phyloP scores from a whole-genome alignment of 30 jellyfish, hydroid and myxozoan genomes.

The Pseudorhiza aurosa region DNA sequence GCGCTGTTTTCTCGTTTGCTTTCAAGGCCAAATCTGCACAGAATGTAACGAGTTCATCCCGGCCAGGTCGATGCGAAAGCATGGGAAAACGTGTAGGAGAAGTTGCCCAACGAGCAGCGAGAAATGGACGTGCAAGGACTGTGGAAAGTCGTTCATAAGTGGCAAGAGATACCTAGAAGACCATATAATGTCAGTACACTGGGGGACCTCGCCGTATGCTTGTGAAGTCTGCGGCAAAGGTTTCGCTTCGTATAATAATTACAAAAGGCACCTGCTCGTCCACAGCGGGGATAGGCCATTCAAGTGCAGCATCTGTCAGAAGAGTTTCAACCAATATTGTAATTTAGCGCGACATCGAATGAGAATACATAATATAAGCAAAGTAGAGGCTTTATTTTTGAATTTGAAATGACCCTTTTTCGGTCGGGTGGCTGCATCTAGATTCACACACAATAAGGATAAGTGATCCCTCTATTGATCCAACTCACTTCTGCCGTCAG shows the following conservation, averaged over 20 bases:
- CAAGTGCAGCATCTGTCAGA: slow-evolving; percentile 38
- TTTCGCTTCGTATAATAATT: slow-evolving; percentile 69
- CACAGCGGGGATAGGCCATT: slow-evolving; percentile 70
- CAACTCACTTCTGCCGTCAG: too few species aligned
- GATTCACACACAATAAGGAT: slow-evolving; percentile 43
- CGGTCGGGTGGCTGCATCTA: slow-evolving; percentile 3
- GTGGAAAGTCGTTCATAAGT: slow-evolving; percentile 72
- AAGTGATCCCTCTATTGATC: too few species aligned
- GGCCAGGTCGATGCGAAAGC: slow-evolving; percentile 36
- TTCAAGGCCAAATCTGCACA: slow-evolving; percentile 70
- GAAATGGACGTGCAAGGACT: slow-evolving; percentile 72
- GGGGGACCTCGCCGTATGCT: slow-evolving; percentile 76
- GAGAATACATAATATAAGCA: slow-evolving; percentile 41
- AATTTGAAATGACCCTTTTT: neutral
- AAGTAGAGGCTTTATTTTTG: slow-evolving; percentile 43
- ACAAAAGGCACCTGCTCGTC: slow-evolving; percentile 56
- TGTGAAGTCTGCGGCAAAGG: slow-evolving; percentile 65
- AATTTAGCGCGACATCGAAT: slow-evolving; percentile 59
- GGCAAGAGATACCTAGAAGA: slow-evolving; percentile 71
- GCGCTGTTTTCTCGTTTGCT: slow-evolving; percentile 74
- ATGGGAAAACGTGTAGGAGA: slow-evolving; percentile 38
- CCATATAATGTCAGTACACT: slow-evolving; percentile 63
- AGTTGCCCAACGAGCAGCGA: slow-evolving; percentile 25
- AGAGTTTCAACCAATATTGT: slow-evolving; percentile 62
- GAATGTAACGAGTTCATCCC: slow-evolving; percentile 44